Conservation (phyloP, 1,140 invertebrate species). For the Tetramorium alpestre region DNA sequence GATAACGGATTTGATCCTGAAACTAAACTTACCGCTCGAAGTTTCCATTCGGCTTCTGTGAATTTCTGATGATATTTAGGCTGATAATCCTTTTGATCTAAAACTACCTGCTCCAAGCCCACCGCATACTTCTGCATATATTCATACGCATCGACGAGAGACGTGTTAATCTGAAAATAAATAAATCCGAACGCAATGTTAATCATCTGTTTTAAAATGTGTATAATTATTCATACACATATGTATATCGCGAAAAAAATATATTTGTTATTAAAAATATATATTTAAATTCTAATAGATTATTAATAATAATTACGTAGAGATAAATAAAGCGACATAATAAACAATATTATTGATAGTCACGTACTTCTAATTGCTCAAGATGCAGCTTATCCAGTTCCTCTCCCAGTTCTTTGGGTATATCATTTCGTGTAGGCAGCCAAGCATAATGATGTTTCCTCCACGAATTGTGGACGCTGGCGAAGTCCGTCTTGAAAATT, state of each 20-base stretch:
- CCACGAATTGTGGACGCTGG: conserved; percentile 83
- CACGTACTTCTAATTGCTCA: conserved; percentile 83
- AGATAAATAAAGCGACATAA: neutral
- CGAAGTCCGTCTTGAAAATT: conserved; percentile 85
- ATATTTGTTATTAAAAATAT: neutral
- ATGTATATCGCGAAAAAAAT: neutral
- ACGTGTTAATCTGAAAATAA: conserved; percentile 86
- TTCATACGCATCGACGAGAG: conserved; percentile 87
- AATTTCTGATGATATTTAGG: conserved; percentile 86
- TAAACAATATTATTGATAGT: conserved; percentile 16
- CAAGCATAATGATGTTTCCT: conserved; percentile 85
- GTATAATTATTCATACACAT: neutral
- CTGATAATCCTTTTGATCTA: conserved; percentile 87
- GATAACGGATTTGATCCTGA: neutral
- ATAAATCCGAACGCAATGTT: conserved; percentile 19
- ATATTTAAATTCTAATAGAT: neutral
- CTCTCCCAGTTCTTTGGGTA: conserved; percentile 86
- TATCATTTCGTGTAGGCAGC: conserved; percentile 84
- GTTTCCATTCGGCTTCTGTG: conserved; percentile 86
- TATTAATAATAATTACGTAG: neutral
- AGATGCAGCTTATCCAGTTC: conserved; percentile 82
- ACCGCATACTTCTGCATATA: conserved; percentile 89
- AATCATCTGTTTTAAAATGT: neutral
- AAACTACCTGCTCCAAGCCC: conserved; percentile 89
- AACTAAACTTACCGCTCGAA: conserved; percentile 85